These are phyloP conservation scores for Diachasma alloeum DNA, from an alignment of 1,140 invertebrate genomes.

Conservation along the genomic window DNA sequence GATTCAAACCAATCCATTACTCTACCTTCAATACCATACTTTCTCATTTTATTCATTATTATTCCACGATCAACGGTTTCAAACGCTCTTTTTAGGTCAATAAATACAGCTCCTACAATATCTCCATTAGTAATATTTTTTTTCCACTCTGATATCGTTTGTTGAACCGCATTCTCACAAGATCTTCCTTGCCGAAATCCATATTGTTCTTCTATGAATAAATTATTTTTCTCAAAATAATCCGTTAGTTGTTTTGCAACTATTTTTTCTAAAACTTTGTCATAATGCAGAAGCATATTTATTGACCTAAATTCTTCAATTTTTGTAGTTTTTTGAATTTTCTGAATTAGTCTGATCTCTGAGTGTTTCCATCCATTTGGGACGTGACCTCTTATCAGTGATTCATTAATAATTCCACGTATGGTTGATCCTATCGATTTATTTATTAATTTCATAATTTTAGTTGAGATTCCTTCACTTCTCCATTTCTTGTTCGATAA, in stretches of 20 bases:
- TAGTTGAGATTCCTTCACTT: neutral
- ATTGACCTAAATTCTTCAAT: slow-evolving; percentile 33
- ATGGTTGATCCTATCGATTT: neutral
- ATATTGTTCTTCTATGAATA: slow-evolving; percentile 27
- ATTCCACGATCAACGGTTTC: too few species aligned
- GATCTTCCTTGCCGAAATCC: slow-evolving; percentile 24
- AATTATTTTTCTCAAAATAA: slow-evolving; percentile 19
- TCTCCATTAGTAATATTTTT: slow-evolving; percentile 3
- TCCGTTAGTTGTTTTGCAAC: slow-evolving; percentile 29
- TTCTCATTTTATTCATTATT: slow-evolving; percentile 23
- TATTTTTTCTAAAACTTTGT: slow-evolving; percentile 37
- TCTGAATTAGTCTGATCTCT: slow-evolving; percentile 31
- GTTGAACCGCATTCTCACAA: slow-evolving; percentile 22
- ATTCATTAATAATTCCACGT: slow-evolving; percentile 22
- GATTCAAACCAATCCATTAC: slow-evolving; percentile 23
- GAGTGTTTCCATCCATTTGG: slow-evolving; percentile 34
- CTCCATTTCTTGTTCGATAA: neutral
- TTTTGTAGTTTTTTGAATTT: slow-evolving; percentile 31
- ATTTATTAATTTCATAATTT: neutral
- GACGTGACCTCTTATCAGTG: too few species aligned
- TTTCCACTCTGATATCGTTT: neutral
- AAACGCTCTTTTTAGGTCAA: too few species aligned
- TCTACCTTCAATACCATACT: slow-evolving; percentile 12
- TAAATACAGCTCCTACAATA: slow-evolving; percentile 8
- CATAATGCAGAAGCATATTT: slow-evolving; percentile 31